A percentile compares a stretch with the other conserved stretches of the same genome.
phyloP scores from a whole-genome alignment of 2,113 vertebrate genomes.

The Ciconia boyciana region DNA sequence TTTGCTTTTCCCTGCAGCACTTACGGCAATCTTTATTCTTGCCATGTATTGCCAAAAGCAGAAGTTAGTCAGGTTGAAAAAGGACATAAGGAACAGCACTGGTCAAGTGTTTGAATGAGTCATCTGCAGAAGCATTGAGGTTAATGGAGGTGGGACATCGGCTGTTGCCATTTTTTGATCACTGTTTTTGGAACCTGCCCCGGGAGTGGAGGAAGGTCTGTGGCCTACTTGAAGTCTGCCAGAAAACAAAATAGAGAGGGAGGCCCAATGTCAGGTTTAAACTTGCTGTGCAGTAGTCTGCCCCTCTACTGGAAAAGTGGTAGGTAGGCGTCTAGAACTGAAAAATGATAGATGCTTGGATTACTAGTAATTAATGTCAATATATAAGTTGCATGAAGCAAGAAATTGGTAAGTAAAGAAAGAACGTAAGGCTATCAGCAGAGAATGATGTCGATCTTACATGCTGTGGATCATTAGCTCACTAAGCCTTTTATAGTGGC shows the following conservation, averaged over 20 bases:
- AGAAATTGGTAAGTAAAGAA: background rate
- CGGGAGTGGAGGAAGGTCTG: background rate
- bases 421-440: background rate
- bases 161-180: background rate
- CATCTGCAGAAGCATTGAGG: background rate
- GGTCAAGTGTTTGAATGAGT: constrained; percentile 36
- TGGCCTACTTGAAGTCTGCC: background rate
- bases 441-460: background rate
- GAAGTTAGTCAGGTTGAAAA: background rate
- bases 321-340: background rate
- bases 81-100: background rate
- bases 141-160: background rate
- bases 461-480: background rate
- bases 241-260: background rate
- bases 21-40: background rate
- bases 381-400: background rate
- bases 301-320: background rate
- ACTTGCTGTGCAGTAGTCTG: background rate
- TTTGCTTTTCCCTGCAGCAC: background rate
- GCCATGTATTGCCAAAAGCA: background rate
- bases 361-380: background rate
- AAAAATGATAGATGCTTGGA: background rate
- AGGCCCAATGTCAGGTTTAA: background rate
- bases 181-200: background rate
- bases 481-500: background rate